A percentile compares a stretch with the other conserved stretches of the same genome.
Conservation (phyloP, 2,888 invertebrate species). For the Platycheirus rosarum region DNA sequence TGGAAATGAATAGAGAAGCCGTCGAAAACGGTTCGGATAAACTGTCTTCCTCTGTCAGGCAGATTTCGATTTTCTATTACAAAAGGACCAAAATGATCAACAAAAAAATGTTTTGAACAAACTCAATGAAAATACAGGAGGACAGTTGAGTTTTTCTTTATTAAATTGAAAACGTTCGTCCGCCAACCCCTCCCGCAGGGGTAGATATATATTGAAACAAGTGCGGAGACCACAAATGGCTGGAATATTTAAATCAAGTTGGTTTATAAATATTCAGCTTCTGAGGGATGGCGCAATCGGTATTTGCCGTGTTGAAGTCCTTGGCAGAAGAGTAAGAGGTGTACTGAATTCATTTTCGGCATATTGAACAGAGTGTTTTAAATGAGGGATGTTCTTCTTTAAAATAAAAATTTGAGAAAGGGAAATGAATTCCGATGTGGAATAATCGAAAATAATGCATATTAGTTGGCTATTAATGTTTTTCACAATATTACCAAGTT, state of each 20-base stretch:
- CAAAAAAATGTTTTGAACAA: too few relatives aligned
- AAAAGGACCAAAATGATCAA: conserved; percentile 51
- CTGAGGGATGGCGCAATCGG: conserved; percentile 28
- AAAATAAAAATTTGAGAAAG: too few relatives aligned
- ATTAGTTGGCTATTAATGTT: too few relatives aligned
- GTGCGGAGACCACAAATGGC: conserved; percentile 60
- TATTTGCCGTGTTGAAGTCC: background rate
- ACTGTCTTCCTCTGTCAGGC: conserved; percentile 68
- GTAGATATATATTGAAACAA: background rate
- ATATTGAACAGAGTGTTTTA: conserved; percentile 12
- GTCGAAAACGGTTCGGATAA: conserved; percentile 69
- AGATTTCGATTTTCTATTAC: conserved; percentile 61
- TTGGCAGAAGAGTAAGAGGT: background rate
- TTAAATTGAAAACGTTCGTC: conserved; percentile 49
- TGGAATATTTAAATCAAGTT: conserved; percentile 71
- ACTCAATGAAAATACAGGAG: conserved; percentile 47
- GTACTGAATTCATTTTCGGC: background rate
- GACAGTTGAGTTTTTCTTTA: conserved; percentile 70
- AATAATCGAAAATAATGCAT: too few relatives aligned
- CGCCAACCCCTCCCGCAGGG: background rate
- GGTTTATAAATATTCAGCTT: conserved; percentile 71
- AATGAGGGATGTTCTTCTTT: background rate
- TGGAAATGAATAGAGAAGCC: conserved; percentile 62
- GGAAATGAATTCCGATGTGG: too few relatives aligned
- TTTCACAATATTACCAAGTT: too few relatives aligned